phyloP scores from a whole-genome alignment of 1,140 invertebrate species.

The Heliconius nattereri region DNA sequence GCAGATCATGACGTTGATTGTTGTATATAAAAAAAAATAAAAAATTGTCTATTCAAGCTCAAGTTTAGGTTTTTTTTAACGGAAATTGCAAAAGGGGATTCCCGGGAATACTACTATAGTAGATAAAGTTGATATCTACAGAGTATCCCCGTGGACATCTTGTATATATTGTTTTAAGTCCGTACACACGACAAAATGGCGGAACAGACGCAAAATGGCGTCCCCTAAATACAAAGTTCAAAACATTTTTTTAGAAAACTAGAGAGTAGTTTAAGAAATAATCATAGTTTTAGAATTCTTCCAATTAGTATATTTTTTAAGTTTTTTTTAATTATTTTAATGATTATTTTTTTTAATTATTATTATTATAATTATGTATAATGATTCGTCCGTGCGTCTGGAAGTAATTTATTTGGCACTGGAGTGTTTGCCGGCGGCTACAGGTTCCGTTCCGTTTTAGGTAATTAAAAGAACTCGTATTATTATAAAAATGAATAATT shows the following conservation, averaged over 20 bases:
- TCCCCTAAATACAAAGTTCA: neutral
- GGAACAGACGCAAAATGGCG: neutral
- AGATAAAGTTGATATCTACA: neutral
- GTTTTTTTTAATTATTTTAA: slow-evolving; percentile 3
- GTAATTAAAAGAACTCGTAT: slow-evolving; percentile 71
- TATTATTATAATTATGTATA: slow-evolving; percentile 5
- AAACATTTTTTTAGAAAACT: neutral
- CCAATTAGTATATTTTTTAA: slow-evolving; percentile 7
- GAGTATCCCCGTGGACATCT: neutral
- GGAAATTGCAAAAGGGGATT: neutral
- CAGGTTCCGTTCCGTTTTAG: slow-evolving; percentile 48
- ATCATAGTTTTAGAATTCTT: slow-evolving; percentile 14
- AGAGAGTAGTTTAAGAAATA: neutral
- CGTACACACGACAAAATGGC: neutral
- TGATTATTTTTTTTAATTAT: slow-evolving; percentile 1
- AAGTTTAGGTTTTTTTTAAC: neutral
- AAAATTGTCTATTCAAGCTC: slow-evolving; percentile 3
- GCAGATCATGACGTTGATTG: slow-evolving; percentile 11
- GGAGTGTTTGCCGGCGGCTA: slow-evolving; percentile 13
- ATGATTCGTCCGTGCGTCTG: slow-evolving; percentile 13
- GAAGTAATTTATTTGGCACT: slow-evolving; percentile 10
- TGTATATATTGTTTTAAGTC: neutral
- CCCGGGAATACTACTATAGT: neutral
- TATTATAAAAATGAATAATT: slow-evolving; percentile 81
- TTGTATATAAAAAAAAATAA: slow-evolving; percentile 10